A percentile compares a stretch with the other conserved stretches of the same genome.
Conservation (phyloP, 2,113 vertebrate genomes). For the Prunella fulvescens region DNA sequence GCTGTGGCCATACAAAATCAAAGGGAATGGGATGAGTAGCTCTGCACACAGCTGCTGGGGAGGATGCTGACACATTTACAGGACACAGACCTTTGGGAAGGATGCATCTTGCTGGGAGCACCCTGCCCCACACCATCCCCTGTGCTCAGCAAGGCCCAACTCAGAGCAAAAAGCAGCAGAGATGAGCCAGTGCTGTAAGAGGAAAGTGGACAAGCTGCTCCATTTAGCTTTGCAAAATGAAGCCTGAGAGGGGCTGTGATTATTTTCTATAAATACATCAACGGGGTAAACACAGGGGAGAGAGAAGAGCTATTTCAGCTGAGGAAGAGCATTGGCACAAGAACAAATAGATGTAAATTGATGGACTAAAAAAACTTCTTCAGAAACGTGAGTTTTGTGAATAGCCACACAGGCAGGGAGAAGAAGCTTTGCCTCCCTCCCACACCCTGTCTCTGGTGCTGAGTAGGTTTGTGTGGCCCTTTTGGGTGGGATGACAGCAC, state of each 20-base stretch:
- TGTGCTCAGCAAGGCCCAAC: neutral
- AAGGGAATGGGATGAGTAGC: neutral
- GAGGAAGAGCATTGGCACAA: constrained; percentile 37
- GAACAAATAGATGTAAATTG: constrained; percentile 53
- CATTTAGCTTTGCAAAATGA: neutral
- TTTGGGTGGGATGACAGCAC: neutral
- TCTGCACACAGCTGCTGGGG: neutral
- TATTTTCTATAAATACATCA: constrained; percentile 60
- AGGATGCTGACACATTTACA: neutral
- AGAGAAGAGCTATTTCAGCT: constrained; percentile 34
- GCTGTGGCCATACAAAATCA: neutral
- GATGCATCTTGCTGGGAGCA: neutral
- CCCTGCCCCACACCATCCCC: fast-evolving
- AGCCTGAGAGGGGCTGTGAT: constrained; percentile 19
- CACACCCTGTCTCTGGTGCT: neutral
- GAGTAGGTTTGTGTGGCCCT: neutral
- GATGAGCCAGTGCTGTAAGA: neutral
- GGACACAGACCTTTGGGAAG: neutral
- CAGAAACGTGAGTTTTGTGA: neutral
- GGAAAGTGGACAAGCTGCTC: neutral
- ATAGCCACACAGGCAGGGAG: neutral
- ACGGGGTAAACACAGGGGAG: constrained; percentile 47
- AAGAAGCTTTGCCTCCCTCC: neutral
- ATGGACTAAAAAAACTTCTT: neutral
- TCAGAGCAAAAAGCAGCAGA: neutral